These are phyloP conservation scores for Parelbella ahira DNA, from an alignment of 2,888 invertebrate species.

Conservation along the genomic window DNA sequence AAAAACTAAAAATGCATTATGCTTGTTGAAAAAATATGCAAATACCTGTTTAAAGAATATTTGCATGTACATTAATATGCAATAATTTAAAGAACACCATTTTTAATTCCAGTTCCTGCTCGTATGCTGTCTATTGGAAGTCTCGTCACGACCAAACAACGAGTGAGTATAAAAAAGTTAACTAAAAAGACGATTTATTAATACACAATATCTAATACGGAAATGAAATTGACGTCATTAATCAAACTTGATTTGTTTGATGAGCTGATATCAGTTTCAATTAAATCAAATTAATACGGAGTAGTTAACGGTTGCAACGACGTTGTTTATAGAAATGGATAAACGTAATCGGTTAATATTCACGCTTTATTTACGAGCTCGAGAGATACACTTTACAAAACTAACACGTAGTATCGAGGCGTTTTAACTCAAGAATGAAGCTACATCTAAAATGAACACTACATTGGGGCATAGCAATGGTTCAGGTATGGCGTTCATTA, in stretches of 20 bases:
- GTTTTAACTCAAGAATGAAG: slow-evolving; percentile 29
- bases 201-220: slow-evolving; percentile 7
- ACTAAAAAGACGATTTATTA: not conserved
- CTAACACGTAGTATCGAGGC: slow-evolving; percentile 38
- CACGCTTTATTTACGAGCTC: slow-evolving; percentile 21
- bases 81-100: not conserved
- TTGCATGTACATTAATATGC: no score
- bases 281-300: slow-evolving; percentile 10
- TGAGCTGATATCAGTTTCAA: slow-evolving; percentile 2
- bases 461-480: slow-evolving; percentile 40
- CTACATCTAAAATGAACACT: slow-evolving; percentile 27
- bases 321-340: slow-evolving; percentile 11
- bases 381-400: slow-evolving; percentile 29
- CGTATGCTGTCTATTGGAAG: slow-evolving; percentile 42
- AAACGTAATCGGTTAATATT: slow-evolving; percentile 16
- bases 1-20: no score
- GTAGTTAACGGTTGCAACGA: slow-evolving; percentile 9
- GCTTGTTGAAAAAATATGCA: no score
- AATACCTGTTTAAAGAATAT: no score
- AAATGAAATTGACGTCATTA: slow-evolving; percentile 7
- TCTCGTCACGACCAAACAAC: slow-evolving; percentile 49
- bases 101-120: slow-evolving; percentile 52
- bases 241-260: slow-evolving; percentile 2
- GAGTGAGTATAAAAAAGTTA: slow-evolving; percentile 47
- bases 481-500: slow-evolving; percentile 64